Base-by-base conservation (phyloP, 53 echinoderm and acorn worm species). In the Apostichopus leukothele region DNA sequence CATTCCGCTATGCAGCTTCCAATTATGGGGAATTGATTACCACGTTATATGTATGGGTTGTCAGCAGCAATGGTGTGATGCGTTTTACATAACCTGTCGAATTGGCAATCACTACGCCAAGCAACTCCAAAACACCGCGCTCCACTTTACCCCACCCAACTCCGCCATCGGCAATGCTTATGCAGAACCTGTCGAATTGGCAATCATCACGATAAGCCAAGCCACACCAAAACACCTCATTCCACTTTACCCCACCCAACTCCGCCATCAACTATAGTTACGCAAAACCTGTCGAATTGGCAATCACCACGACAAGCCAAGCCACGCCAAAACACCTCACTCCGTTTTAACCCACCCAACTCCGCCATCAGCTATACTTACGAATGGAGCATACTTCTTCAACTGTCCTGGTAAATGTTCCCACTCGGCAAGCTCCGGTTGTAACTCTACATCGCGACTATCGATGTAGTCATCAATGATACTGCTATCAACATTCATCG, bases 361-460 rank as follows among this genome's bases (percentile, higher is more conserved):
- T 7, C 19, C 20, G 1, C 74, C 5, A 74, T 5, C 20, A 23
- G 13, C 6, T 51, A 1, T 55, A 81, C 81, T 81, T 81, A 81
- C 81, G 59, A 81, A 22, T 18, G 5, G 14, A n/a, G 81, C 81
- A 51, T 81, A 81, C 5, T 54, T 54, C 81, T 81, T 81, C 18
- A 81, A 21, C 5, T 54, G 52, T 6, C 13, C 9, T 7, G 81
- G 81, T 57, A 81, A 10, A 52, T 81, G n/a, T 5, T 81, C 81
- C 81, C 81, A 81, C n/a, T 81, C 81, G 59, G 54, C 18, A 57
- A 81, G 59, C 5, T 81, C 54, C 53, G 54, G 21, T 81, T 52
- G 18, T 6, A 6, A 18, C 5, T 57, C 8, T 53, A 81, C 20
- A 16, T 81, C 51, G 18, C 23, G 54, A 21, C 11, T 54, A 5